phyloP scores from a whole-genome alignment of 2,888 invertebrate genomes.

The Drosophila robusta region DNA sequence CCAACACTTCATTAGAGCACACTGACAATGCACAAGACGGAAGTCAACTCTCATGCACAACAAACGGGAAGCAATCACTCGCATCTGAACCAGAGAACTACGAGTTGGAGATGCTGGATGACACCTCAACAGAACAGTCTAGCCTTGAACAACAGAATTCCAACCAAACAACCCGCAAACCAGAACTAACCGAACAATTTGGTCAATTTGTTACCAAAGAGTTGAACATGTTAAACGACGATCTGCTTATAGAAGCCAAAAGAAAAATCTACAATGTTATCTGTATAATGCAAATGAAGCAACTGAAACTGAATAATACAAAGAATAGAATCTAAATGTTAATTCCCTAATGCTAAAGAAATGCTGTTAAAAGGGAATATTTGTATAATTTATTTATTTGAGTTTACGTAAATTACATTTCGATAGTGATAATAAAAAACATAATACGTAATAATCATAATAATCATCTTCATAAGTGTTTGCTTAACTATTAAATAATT shows the following conservation, averaged over 20 bases:
- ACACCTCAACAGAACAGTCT: not conserved
- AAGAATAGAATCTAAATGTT: not conserved
- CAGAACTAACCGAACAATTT: slow-evolving; percentile 37
- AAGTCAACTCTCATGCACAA: not conserved
- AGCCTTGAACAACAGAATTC: not conserved
- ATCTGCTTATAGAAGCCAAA: slow-evolving; percentile 54
- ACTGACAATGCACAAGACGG: not conserved
- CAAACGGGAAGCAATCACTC: not conserved
- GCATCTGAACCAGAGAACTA: not conserved
- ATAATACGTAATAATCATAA: slow-evolving; percentile 80
- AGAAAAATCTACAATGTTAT: slow-evolving; percentile 51
- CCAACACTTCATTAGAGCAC: not conserved
- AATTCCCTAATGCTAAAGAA: not conserved
- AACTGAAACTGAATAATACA: slow-evolving; percentile 23
- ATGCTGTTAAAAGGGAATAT: not conserved
- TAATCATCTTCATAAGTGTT: slow-evolving; percentile 67
- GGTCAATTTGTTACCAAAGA: slow-evolving; percentile 55
- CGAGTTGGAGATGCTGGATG: slow-evolving; percentile 1
- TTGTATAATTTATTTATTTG: slow-evolving; percentile 73
- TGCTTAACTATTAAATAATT: slow-evolving; percentile 76
- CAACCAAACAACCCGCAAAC: not conserved
- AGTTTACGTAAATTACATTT: slow-evolving; percentile 79
- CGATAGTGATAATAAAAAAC: slow-evolving; percentile 81
- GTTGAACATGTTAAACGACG: slow-evolving; percentile 37
- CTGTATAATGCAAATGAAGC: slow-evolving; percentile 48